Evolutionary conservation across 2,113 vertebrate genomes (phyloP).

Genomic region (Xiphophorus hellerii): DNA sequence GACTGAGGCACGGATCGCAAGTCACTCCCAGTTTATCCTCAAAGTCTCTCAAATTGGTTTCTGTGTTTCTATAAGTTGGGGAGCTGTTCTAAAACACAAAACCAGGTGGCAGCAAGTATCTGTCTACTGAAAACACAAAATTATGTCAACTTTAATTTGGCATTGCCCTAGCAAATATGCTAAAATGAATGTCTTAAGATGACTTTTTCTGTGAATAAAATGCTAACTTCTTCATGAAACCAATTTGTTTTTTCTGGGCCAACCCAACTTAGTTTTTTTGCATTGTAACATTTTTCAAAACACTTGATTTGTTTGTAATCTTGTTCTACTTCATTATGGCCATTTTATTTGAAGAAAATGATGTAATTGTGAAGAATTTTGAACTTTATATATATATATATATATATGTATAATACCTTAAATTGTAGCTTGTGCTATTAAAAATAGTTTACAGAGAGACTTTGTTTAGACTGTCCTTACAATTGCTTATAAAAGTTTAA

Average conservation of each 20-base stretch:
- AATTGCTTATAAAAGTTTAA: no score
- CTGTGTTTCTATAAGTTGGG: not conserved
- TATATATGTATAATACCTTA: no score
- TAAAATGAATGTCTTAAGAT: no score
- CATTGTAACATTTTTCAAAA: not conserved
- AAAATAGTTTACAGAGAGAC: no score
- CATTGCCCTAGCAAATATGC: no score
- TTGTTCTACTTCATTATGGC: no score
- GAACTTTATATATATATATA: no score
- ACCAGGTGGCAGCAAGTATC: constrained; percentile 64
- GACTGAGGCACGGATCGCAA: constrained; percentile 31
- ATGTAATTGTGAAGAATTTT: not conserved
- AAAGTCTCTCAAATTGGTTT: constrained; percentile 26
- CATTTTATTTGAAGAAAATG: not conserved
- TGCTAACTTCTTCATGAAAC: no score
- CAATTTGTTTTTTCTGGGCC: no score
- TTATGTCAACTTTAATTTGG: not conserved
- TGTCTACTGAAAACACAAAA: constrained; percentile 32
- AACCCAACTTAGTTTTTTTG: not conserved
- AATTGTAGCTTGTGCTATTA: no score
- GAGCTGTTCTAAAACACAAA: constrained; percentile 59
- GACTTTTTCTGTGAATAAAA: no score
- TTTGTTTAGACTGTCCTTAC: no score
- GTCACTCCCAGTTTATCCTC: constrained; percentile 44
- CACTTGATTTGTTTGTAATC: not conserved